Evolutionary conservation across 1,140 invertebrate genomes (phyloP).

Genomic region (Bombus confusus): DNA sequence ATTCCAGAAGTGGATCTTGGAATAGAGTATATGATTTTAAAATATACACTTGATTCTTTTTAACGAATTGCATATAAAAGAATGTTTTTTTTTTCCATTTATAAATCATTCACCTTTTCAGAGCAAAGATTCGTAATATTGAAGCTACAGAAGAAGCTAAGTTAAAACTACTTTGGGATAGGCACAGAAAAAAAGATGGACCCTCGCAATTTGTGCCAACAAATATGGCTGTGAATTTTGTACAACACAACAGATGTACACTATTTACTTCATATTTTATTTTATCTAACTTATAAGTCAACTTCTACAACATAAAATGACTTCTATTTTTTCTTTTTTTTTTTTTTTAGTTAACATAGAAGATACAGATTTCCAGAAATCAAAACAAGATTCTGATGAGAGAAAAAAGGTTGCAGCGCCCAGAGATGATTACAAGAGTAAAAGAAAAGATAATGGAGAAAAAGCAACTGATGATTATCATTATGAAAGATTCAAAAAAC

Average conservation of each 20-base stretch:
- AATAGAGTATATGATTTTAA: conserved; percentile 90
- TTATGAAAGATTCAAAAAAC: conserved; percentile 98
- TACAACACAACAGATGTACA: conserved; percentile 96
- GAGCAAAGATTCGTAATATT: conserved; percentile 98
- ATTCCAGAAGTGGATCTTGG: conserved; percentile 99
- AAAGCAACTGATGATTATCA: conserved; percentile 98
- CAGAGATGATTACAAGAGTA: conserved; percentile 84
- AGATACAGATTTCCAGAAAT: conserved; percentile 85
- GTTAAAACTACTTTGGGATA: conserved; percentile 93
- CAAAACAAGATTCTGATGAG: conserved; percentile 83
- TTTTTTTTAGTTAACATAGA: conserved; percentile 91
- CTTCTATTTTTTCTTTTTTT: background rate
- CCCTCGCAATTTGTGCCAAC: conserved; percentile 98
- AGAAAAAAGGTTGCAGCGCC: conserved; percentile 82
- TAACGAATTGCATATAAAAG: background rate
- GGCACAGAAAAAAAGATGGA: conserved; percentile 95
- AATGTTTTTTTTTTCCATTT: background rate
- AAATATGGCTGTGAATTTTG: conserved; percentile 99
- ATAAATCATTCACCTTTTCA: conserved; percentile 75
- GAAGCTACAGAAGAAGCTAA: conserved; percentile 99
- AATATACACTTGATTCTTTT: background rate
- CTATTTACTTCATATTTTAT: conserved; percentile 54
- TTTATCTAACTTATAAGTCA: background rate
- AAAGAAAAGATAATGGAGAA: conserved; percentile 89
- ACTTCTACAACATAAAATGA: background rate